A percentile compares a stretch with the other conserved stretches of the same genome.
These are phyloP conservation scores for Seira ritae DNA, from an alignment of 2,888 invertebrate species.

Conservation along the genomic window DNA sequence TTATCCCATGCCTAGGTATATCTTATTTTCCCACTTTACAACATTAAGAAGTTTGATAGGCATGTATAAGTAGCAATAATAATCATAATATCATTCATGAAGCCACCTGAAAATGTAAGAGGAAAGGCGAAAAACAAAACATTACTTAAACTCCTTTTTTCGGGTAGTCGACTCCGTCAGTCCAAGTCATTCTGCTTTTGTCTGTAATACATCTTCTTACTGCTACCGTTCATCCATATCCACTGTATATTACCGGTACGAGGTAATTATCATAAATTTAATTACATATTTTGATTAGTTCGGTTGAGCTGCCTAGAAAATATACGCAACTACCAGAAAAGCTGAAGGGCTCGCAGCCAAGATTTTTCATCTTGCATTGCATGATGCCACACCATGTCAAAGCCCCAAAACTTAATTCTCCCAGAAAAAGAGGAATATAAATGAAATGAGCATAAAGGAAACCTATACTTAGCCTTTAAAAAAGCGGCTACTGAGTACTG, in stretches of 20 bases:
- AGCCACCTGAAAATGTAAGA: conserved; percentile 46
- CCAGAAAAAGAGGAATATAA: not conserved
- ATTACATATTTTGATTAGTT: conserved; percentile 65
- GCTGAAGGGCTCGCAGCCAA: conserved; percentile 49
- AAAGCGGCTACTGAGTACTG: conserved; percentile 52
- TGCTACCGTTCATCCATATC: conserved; percentile 15
- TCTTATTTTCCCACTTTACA: conserved; percentile 22
- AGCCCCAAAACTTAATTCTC: not conserved
- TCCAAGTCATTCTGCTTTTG: conserved; percentile 20
- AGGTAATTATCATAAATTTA: conserved; percentile 67
- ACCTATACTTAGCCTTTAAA: conserved; percentile 55
- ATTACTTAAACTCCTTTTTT: conserved; percentile 34
- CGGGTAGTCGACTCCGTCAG: not conserved
- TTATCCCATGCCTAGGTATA: conserved; percentile 26
- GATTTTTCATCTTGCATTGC: conserved; percentile 29
- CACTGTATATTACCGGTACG: conserved; percentile 35
- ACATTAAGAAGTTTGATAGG: conserved; percentile 4
- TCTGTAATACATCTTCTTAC: not conserved
- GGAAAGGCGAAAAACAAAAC: conserved; percentile 40
- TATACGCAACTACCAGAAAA: conserved; percentile 22
- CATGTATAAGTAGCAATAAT: conserved; percentile 42
- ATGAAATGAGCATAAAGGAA: conserved; percentile 10
- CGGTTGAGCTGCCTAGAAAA: conserved; percentile 54
- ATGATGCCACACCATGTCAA: conserved; percentile 6
- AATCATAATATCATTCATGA: conserved; percentile 62